A percentile compares a stretch with the other conserved stretches of the same genome.
Conservation (phyloP, 2,113 vertebrate species). For the Nycticorax nycticorax region DNA sequence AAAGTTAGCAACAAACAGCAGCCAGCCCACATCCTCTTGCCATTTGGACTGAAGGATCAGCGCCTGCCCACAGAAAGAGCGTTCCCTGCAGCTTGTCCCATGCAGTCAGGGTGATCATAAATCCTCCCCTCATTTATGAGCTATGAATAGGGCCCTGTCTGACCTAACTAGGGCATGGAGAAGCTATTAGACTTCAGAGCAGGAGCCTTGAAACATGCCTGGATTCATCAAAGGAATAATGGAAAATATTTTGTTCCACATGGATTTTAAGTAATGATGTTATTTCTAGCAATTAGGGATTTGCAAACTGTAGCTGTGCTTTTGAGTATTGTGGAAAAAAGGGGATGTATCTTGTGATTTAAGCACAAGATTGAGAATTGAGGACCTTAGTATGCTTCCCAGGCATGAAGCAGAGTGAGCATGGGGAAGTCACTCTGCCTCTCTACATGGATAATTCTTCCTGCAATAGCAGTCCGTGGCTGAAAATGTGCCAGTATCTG, state of each 20-base stretch:
- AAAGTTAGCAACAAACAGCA: background rate
- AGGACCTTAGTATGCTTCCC: background rate
- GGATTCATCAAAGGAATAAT: constrained; percentile 61
- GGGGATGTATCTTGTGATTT: background rate
- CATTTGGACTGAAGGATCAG: background rate
- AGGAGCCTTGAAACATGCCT: constrained; percentile 49
- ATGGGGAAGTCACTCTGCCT: background rate
- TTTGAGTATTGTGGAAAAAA: background rate
- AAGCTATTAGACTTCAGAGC: constrained; percentile 59
- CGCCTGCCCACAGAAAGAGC: constrained; percentile 5
- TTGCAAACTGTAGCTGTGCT: background rate
- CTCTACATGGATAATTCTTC: background rate
- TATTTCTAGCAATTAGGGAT: constrained; percentile 48
- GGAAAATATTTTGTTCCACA: constrained; percentile 46
- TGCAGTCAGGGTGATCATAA: constrained; percentile 24
- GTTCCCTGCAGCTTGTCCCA: constrained; percentile 51
- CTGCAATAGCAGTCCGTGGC: background rate
- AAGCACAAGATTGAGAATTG: background rate
- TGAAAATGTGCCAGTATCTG: background rate
- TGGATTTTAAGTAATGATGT: constrained; percentile 12
- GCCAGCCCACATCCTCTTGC: constrained; percentile 39
- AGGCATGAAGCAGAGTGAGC: background rate
- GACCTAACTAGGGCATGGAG: constrained; percentile 64
- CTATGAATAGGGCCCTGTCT: constrained; percentile 67
- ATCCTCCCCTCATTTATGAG: constrained; percentile 44